Evolutionary conservation across 2,797 vertebrate species (phyloP).

Genomic region (Gymnothorax reevesii): DNA sequence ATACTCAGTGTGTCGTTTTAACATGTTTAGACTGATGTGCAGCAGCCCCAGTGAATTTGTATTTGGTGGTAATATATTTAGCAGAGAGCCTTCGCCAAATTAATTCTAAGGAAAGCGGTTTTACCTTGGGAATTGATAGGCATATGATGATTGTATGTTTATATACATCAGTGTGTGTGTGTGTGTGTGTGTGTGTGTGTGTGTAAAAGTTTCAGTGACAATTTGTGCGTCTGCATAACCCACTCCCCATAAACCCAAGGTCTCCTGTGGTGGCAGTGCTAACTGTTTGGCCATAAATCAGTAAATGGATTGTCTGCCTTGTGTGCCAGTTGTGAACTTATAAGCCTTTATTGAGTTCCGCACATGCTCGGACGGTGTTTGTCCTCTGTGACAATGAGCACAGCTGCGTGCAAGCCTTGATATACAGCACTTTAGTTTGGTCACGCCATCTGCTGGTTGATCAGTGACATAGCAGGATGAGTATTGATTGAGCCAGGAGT

Average conservation of each 20-base stretch:
- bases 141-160: too few relatives aligned
- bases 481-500: background rate
- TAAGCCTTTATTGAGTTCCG: background rate
- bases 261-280: background rate
- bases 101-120: too few relatives aligned
- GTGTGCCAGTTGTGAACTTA: background rate
- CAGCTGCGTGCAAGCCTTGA: background rate
- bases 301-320: background rate
- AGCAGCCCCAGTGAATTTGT: too few relatives aligned
- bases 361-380: background rate
- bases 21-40: background rate
- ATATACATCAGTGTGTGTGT: too few relatives aligned
- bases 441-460: slow-evolving; percentile 24
- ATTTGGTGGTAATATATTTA: too few relatives aligned
- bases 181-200: too few relatives aligned
- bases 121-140: too few relatives aligned
- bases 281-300: background rate
- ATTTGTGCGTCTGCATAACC: too few relatives aligned
- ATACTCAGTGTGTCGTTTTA: background rate
- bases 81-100: too few relatives aligned
- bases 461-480: background rate
- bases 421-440: background rate
- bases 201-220: too few relatives aligned
- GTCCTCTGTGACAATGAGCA: background rate
- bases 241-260: too few relatives aligned